phyloP scores from a whole-genome alignment of 1,140 invertebrate species.

The Maniola jurtina region DNA sequence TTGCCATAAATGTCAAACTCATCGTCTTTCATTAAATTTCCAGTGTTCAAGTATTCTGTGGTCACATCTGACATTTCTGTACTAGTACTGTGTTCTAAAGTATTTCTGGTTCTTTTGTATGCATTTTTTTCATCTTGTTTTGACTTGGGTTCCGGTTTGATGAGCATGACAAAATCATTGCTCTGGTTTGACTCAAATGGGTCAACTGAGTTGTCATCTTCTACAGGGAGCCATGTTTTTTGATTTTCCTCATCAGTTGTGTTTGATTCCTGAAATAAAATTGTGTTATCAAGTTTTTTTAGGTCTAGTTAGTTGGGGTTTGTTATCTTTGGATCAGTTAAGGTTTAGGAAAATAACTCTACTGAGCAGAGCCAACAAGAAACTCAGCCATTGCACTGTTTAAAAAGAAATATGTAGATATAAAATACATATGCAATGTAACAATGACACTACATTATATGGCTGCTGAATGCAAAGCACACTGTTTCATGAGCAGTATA shows the following conservation, averaged over 20 bases:
- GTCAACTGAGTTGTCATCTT: conserved; percentile 26
- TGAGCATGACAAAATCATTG: conserved; percentile 36
- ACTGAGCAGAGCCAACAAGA: no score
- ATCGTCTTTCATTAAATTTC: conserved; percentile 43
- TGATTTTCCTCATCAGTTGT: conserved; percentile 32
- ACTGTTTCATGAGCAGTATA: no score
- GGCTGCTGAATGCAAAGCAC: no score
- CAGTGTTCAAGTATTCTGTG: conserved; percentile 17
- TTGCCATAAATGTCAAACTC: conserved; percentile 71
- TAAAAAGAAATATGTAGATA: no score
- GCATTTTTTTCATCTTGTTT: neutral
- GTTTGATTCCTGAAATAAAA: conserved; percentile 28
- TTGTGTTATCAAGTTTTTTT: neutral
- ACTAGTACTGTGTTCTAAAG: neutral
- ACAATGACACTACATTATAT: no score
- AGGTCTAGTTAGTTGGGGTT: no score
- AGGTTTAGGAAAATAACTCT: no score
- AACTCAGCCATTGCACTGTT: no score
- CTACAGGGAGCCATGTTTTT: conserved; percentile 37
- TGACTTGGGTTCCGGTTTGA: conserved; percentile 43
- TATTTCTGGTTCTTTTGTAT: neutral
- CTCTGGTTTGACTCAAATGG: conserved; percentile 35
- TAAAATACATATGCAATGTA: no score
- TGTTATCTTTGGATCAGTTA: no score
- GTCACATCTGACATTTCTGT: neutral